phyloP scores from a whole-genome alignment of 2,797 vertebrate genomes.

The Gymnoscopelus braueri region DNA sequence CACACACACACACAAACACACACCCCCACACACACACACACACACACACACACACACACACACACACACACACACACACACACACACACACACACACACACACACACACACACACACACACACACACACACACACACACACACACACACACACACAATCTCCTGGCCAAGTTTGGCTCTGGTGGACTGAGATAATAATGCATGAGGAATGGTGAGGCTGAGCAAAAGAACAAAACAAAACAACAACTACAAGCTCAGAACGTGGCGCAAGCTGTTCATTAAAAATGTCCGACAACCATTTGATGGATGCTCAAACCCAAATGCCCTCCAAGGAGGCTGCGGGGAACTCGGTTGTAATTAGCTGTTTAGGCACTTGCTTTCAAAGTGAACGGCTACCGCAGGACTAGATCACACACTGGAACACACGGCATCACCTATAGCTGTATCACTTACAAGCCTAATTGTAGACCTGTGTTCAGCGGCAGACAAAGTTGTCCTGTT shows the following conservation, averaged over 20 bases:
- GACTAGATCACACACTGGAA: constrained; percentile 9
- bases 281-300: constrained; percentile 29
- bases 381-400: constrained; percentile 24
- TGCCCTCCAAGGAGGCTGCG: constrained; percentile 16
- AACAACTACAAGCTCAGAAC: background rate
- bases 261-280: background rate
- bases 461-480: constrained; percentile 24
- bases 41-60: background rate
- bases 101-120: constrained; percentile 9
- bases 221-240: background rate
- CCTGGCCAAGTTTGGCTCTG: constrained; percentile 22
- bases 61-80: constrained; percentile 1
- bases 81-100: constrained; percentile 14
- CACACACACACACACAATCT: background rate
- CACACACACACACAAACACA: too few species aligned
- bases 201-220: background rate
- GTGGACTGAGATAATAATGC: constrained; percentile 21
- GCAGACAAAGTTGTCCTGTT: constrained; percentile 32
- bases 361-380: constrained; percentile 26
- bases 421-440: constrained; percentile 30
- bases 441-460: constrained; percentile 32
- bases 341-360: constrained; percentile 41
- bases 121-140: background rate
- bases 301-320: constrained; percentile 26
- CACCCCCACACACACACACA: constrained; percentile 8